These are phyloP conservation scores for Drosophila multiciliata DNA, from an alignment of 2,888 invertebrate genomes.

Conservation along the genomic window DNA sequence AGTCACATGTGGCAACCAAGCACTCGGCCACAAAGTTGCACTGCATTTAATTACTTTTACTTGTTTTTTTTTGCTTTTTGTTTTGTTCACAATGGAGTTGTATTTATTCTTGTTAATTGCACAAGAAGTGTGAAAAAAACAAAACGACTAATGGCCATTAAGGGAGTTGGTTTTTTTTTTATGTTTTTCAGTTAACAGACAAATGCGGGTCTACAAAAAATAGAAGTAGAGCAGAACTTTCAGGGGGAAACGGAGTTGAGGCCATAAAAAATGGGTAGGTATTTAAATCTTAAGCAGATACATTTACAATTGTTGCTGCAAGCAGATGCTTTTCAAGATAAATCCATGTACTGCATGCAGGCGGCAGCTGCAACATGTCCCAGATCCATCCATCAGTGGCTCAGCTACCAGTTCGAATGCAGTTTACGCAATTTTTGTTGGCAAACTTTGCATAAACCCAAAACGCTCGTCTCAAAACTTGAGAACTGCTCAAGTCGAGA, in stretches of 20 bases:
- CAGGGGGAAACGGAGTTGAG: not conserved
- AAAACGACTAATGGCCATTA: not conserved
- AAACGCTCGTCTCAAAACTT: conserved; percentile 46
- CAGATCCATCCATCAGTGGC: conserved; percentile 34
- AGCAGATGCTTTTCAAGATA: not conserved
- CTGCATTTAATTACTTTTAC: conserved; percentile 36
- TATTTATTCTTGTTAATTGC: conserved; percentile 64
- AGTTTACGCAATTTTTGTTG: conserved; percentile 54
- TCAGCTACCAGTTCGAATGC: conserved; percentile 50
- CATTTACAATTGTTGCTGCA: not conserved
- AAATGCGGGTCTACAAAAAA: not conserved
- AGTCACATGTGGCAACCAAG: conserved; percentile 37
- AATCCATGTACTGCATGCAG: conserved; percentile 25
- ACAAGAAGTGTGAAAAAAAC: not conserved
- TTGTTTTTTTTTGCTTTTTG: not conserved
- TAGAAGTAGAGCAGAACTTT: not conserved
- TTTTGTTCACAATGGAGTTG: conserved; percentile 34
- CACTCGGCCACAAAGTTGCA: conserved; percentile 16
- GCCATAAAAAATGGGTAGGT: not conserved
- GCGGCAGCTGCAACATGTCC: conserved; percentile 36
- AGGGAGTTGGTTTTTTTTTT: not conserved
- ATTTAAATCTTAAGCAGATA: conserved; percentile 4
- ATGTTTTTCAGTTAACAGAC: not conserved
- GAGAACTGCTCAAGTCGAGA: conserved; percentile 18
- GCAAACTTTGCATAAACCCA: conserved; percentile 69